Evolutionary conservation across 2,113 vertebrate species (phyloP).

Genomic region (Eulemur macaco): DNA sequence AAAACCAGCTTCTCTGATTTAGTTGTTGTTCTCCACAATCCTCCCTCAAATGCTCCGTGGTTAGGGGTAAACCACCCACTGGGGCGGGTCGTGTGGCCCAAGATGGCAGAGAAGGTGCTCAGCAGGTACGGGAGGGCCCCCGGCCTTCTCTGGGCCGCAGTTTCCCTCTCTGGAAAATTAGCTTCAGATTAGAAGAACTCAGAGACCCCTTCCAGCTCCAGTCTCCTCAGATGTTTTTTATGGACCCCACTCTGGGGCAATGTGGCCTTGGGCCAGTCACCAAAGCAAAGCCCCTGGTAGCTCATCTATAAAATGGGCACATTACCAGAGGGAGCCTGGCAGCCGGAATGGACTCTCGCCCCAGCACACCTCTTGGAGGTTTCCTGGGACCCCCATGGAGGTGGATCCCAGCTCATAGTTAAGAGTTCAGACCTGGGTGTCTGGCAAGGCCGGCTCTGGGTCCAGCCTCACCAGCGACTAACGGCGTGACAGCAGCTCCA

Average conservation of each 20-base stretch:
- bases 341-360: background rate
- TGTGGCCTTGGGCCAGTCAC: background rate
- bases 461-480: background rate
- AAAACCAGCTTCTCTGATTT: background rate
- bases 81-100: accelerated
- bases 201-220: background rate
- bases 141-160: background rate
- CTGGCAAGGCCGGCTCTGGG: background rate
- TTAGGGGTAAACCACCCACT: background rate
- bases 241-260: background rate
- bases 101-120: background rate
- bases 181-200: background rate
- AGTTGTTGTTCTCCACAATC: too few species aligned
- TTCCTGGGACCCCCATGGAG: background rate
- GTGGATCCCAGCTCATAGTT: background rate
- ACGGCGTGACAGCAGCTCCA: background rate
- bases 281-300: background rate
- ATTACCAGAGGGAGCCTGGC: background rate
- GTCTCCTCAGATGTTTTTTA: background rate
- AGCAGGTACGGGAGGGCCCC: too few species aligned
- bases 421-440: background rate
- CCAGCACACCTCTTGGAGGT: background rate
- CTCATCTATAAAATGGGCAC: background rate
- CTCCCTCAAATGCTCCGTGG: background rate
- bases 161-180: background rate